A percentile compares a stretch with the other conserved stretches of the same genome.
Evolutionary conservation across 2,888 invertebrate species (phyloP).

Genomic region (Pollenia angustigena): DNA sequence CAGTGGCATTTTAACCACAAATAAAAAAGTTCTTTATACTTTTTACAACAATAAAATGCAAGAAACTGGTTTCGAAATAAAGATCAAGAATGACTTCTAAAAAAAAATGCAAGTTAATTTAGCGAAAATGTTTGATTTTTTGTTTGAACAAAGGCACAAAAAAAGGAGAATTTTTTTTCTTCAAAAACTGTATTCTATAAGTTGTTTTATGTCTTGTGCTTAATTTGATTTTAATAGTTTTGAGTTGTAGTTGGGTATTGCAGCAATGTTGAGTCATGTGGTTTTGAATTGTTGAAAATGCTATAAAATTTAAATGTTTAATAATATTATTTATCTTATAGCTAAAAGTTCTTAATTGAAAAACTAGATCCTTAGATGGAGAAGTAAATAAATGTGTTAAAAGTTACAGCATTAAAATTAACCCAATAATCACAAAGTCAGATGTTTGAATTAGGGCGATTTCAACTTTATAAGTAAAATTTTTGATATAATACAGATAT

Average conservation of each 20-base stretch:
- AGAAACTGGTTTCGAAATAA: constrained; percentile 42
- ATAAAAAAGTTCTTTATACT: neutral
- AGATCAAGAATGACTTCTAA: constrained; percentile 21
- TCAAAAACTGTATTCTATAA: neutral
- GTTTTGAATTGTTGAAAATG: neutral
- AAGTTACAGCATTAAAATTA: too few species aligned
- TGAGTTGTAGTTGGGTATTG: neutral
- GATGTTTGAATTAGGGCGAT: too few species aligned
- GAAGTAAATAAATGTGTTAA: too few species aligned
- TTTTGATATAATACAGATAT: too few species aligned
- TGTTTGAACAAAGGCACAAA: constrained; percentile 7
- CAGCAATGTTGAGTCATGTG: constrained; percentile 32
- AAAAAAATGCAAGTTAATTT: constrained; percentile 50
- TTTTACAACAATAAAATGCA: neutral
- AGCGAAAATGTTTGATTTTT: constrained; percentile 21
- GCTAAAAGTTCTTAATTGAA: too few species aligned
- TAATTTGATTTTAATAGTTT: constrained; percentile 16
- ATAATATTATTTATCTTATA: too few species aligned
- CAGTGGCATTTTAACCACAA: constrained; percentile 7
- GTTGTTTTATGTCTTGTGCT: neutral
- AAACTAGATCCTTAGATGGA: too few species aligned
- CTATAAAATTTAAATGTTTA: neutral
- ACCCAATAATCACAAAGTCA: too few species aligned
- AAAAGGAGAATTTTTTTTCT: constrained; percentile 2
- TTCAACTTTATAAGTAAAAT: too few species aligned